A percentile compares a stretch with the other conserved stretches of the same genome.
Conservation (phyloP, 1,140 invertebrate genomes). For the Papilio polytes region DNA sequence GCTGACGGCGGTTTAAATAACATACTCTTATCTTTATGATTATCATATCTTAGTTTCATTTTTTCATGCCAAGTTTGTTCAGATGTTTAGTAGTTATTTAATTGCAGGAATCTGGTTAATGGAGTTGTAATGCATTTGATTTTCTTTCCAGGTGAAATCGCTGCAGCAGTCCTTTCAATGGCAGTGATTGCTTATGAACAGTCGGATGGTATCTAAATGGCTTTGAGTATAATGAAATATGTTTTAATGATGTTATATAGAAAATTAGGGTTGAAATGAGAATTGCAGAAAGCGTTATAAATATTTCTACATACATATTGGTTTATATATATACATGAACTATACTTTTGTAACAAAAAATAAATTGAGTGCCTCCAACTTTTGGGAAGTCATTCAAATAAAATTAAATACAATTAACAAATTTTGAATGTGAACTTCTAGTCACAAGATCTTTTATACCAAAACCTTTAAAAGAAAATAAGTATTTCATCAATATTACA, state of each 20-base stretch:
- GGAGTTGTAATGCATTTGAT: background rate
- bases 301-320: background rate
- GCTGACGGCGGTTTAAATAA: background rate
- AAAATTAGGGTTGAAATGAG: background rate
- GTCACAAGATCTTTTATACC: too few species aligned
- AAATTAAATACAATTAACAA: too few species aligned
- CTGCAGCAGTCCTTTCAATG: background rate
- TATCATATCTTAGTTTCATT: too few species aligned
- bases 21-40: background rate
- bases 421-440: too few species aligned
- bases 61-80: too few species aligned
- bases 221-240: constrained; percentile 20
- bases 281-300: background rate
- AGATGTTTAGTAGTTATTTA: background rate
- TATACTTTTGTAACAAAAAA: background rate
- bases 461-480: too few species aligned
- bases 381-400: too few species aligned
- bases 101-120: background rate
- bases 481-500: too few species aligned
- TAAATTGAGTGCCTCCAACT: too few species aligned
- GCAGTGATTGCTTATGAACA: background rate
- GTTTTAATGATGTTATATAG: background rate
- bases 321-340: background rate
- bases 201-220: background rate
- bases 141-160: background rate